Percentiles rank a stretch among this genome's conserved stretches.
These are phyloP conservation scores for Tachina lurida DNA, from an alignment of 2,888 invertebrate species.

Conservation along the genomic window DNA sequence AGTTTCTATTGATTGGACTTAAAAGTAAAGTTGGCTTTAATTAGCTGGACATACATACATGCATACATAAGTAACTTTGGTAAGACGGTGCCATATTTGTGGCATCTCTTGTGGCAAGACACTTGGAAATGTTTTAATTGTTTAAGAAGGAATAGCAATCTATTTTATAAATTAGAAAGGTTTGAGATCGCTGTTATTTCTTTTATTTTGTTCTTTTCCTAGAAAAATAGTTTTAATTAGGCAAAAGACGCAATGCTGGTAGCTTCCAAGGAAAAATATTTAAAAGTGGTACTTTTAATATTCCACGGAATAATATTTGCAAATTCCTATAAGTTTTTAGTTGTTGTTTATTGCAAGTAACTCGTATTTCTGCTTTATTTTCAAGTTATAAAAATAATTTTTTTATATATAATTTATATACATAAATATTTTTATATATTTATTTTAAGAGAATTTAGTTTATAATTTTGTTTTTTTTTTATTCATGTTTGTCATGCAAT, in stretches of 20 bases:
- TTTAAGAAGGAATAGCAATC: not conserved
- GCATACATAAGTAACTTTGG: conserved; percentile 41
- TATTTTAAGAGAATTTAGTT: conserved; percentile 4
- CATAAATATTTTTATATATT: not conserved
- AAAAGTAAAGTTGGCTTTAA: conserved; percentile 56
- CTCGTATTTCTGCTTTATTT: not conserved
- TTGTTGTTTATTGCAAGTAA: not conserved
- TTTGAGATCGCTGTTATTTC: not conserved
- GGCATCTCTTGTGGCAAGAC: conserved; percentile 46
- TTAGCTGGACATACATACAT: conserved; percentile 48
- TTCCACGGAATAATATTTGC: not conserved
- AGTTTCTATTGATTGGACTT: conserved; percentile 17
- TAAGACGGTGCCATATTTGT: conserved; percentile 64
- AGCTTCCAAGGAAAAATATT: not conserved
- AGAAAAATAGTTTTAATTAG: not conserved
- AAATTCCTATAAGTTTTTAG: not conserved
- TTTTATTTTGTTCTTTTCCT: not conserved
- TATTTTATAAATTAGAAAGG: conserved; percentile 44
- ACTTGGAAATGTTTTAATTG: conserved; percentile 55
- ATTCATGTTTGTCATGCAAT: conserved; percentile 27
- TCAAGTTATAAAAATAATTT: not conserved
- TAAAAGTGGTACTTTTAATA: not conserved
- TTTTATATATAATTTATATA: not conserved
- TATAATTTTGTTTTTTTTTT: not conserved
- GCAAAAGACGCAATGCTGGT: no score